These are phyloP conservation scores for crab-eating macaque (Macaca fascicularis) DNA, from an alignment of 2,113 vertebrate species.

Conservation along the genomic window T2T-MFA8v1.1 NC_088379.1:137157501-137158000, in stretches of 20 bases:
- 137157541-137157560: neutral
- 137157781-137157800: neutral
- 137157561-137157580: neutral
- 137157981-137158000: too few species aligned
- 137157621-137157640: neutral
- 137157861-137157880: neutral
- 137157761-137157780: neutral
- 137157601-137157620: neutral
- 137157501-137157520: neutral
- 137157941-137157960: neutral
- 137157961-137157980: neutral
- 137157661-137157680: neutral
- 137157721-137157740: neutral
- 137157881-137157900: neutral
- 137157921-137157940: neutral
- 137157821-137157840: neutral
- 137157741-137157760: neutral
- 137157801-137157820: neutral
- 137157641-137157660: neutral
- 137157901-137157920: neutral
- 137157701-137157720: neutral
- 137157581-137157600: neutral
- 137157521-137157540: neutral
- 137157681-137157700: neutral
- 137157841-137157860: neutral